Evolutionary conservation across 2,797 vertebrate genomes (phyloP).

Genomic region (Megalops cyprinoides): DNA sequence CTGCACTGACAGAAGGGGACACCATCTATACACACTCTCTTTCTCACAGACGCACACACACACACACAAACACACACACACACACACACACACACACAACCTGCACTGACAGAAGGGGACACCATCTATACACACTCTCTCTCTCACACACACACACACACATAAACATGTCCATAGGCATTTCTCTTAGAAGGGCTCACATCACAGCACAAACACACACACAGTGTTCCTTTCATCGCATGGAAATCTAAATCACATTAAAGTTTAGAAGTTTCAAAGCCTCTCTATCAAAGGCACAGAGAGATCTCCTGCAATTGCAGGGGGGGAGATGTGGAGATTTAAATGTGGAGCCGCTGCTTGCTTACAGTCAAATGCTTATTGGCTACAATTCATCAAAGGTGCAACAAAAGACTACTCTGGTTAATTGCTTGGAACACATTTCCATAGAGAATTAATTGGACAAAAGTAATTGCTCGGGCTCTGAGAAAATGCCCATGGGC

Average conservation of each 20-base stretch:
- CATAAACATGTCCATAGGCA: neutral
- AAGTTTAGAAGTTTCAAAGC: slow-evolving; percentile 8
- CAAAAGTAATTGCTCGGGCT: slow-evolving; percentile 47
- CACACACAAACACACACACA: neutral
- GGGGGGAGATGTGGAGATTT: neutral
- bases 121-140: neutral
- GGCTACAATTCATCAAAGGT: slow-evolving; percentile 35
- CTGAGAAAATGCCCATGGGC: slow-evolving; percentile 39
- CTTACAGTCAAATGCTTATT: slow-evolving; percentile 33
- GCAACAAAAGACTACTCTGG: slow-evolving; percentile 32
- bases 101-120: too few species aligned
- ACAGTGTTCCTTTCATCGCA: neutral
- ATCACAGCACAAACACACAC: too few species aligned
- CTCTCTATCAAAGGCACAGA: neutral
- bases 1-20: too few species aligned
- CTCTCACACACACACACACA: neutral
- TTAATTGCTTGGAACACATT: slow-evolving; percentile 47
- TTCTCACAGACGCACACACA: neutral
- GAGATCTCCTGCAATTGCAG: slow-evolving; percentile 1
- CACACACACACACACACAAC: neutral
- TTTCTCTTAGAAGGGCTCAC: too few species aligned
- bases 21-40: too few species aligned
- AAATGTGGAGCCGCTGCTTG: slow-evolving; percentile 28
- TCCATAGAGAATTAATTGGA: slow-evolving; percentile 51
- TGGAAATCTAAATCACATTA: slow-evolving; percentile 2